Base-by-base conservation (phyloP, 2,888 invertebrate species). In the Tryphoninae sp. region DNA sequence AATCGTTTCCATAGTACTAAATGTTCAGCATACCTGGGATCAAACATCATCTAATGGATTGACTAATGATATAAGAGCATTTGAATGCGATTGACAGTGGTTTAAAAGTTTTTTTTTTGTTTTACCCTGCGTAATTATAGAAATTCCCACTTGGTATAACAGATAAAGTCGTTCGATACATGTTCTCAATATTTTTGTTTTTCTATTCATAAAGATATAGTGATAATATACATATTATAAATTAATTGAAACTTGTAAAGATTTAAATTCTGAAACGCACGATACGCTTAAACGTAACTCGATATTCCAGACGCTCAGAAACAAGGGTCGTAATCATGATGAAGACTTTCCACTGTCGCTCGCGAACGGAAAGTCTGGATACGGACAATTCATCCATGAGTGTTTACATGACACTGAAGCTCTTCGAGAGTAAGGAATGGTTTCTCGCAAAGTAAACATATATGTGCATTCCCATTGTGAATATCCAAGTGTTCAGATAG, bases 381-480 rank as follows among this genome's bases (percentile, higher is more conserved):
- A 13, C 19, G 7, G 16, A 55, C 19, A 64, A 19, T 55, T 55
- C 55, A 85, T 90, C 86, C 90, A 81, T 92, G 92, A n/a, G 87
- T 89, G 0, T 89, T 88, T 6, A 92, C 91, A 55, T 92, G 92
- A 33, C 85, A 83, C 65, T 91, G 91, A 2, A 92, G 77, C 11
- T 91, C 89, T 58, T 87, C 87, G 4, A 91, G 83, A 9, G 87
- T 90, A 0, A 87, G 71, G 33, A 91, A 91, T 0, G 88, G 88
- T 71, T 88, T 89, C 19, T 91, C 91, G 68, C 92, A 92, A 16
- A 92, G 80, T 42, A 90, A 84, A 71, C 92, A 92, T 23, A 90
- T 84, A 49, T 91, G 89, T 0, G 87, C 81, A 23, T 88, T 88
- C 6, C 84, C 88, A 74, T 90, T 89, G 68, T 91, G 91, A 11